A percentile compares a stretch with the other conserved stretches of the same genome.
phyloP scores from a whole-genome alignment of 2,113 vertebrate genomes.

The Vulpes ferrilata region DNA sequence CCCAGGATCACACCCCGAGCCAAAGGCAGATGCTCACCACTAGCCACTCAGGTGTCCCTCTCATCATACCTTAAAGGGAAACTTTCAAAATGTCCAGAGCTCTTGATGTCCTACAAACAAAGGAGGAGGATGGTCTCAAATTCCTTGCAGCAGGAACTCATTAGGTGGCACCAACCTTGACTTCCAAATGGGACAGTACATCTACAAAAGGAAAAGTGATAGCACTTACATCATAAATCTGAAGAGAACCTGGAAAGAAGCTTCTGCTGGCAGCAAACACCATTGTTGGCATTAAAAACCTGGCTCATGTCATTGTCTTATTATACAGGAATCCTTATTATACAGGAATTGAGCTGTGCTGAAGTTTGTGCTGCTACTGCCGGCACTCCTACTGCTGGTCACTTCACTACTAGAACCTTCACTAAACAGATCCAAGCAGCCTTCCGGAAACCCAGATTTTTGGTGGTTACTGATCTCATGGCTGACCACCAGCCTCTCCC shows the following conservation, averaged over 20 bases:
- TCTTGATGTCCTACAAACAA: not conserved
- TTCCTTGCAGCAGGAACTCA: too few relatives aligned
- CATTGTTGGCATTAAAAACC: not conserved
- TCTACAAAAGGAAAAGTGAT: too few relatives aligned
- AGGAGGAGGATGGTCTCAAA: too few relatives aligned
- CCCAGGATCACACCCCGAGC: too few relatives aligned
- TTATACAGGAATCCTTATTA: too few relatives aligned
- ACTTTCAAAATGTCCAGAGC: not conserved
- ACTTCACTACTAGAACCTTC: not conserved
- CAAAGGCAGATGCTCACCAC: too few relatives aligned
- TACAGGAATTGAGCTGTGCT: not conserved
- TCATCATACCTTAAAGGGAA: not conserved
- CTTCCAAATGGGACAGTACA: too few relatives aligned
- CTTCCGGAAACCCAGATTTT: not conserved
- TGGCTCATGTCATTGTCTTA: not conserved
- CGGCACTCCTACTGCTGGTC: not conserved
- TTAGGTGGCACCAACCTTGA: too few relatives aligned
- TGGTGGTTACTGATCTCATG: not conserved
- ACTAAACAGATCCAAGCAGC: not conserved
- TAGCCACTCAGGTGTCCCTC: too few relatives aligned
- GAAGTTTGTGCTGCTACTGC: not conserved
- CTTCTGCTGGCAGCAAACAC: not conserved
- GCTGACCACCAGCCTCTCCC: not conserved
- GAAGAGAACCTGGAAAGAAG: too few relatives aligned
- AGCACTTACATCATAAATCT: too few relatives aligned